Evolutionary conservation across 92 coral and sea anemone species (phyloP), one percentile per base, ranked within the genome.

Genomic region (Heliopora coerulea): DNA sequence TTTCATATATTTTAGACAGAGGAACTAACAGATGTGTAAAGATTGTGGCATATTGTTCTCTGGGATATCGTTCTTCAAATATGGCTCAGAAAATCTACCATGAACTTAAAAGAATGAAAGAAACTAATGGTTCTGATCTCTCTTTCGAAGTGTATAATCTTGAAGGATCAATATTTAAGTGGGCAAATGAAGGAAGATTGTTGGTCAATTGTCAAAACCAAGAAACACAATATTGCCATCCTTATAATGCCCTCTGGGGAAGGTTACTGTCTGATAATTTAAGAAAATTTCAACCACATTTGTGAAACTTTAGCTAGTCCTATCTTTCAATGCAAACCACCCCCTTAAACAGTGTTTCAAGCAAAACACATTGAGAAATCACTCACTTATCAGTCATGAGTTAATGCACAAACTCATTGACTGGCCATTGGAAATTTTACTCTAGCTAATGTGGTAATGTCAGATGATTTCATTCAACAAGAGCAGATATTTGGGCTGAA

Each of bases 131-230:
- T 42, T 41, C 78, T 63, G 83, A 78, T 66, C 12, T 80, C 0
- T 59, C 60, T 11, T 26, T 85, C n/a, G 86, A 83, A 6, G 66
- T 93, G 8, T 93, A 72, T 48, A 93, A 90, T 68, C 91, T 93
- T 12, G 98, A 93, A 67, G 98, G 98, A 13, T 87, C 96, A 0
- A 84, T 93, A 35, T 87, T 93, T 54, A 86, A 93, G 68, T 93
- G 98, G 98, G 98, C 98, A 6, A 93, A 93, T 72, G 98, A 93
- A 56, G 83, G 84, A 28, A 81, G 84, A 75, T 59, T 80, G 27
- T 83, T 93, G 12, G 84, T 89, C 44, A 75, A 78, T 72, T 66
- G 78, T 33, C 56, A 56, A 37, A 82, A 82, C 46, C 7, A 25
- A 3, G 67, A 69, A 46, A 84, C 92, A 11, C 23, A 61, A 8